Conservation (phyloP, 2,113 vertebrate genomes). For the Boleophthalmus pectinirostris region DNA sequence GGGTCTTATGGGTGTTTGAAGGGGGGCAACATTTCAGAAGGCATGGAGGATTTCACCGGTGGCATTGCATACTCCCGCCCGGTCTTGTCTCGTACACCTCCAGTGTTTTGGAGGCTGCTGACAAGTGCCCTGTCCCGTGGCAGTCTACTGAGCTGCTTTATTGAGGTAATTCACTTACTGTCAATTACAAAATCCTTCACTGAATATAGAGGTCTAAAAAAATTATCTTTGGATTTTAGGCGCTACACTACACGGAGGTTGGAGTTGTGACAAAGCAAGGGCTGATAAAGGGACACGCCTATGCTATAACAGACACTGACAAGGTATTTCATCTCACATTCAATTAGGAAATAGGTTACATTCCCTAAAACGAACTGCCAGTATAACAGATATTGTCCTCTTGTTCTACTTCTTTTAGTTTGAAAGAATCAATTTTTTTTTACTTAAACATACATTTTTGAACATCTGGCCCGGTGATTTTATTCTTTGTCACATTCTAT, state of each 20-base stretch:
- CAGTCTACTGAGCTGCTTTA: constrained; percentile 79
- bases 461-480: too few relatives aligned
- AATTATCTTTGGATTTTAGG: constrained; percentile 49
- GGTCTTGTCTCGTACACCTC: constrained; percentile 63
- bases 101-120: constrained; percentile 74
- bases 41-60: constrained; percentile 84
- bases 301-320: constrained; percentile 76
- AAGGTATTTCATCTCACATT: constrained; percentile 52
- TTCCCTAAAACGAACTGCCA: not conserved
- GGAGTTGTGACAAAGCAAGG: constrained; percentile 71
- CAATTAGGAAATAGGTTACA: not conserved
- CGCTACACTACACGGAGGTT: constrained; percentile 61
- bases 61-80: constrained; percentile 75
- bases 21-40: constrained; percentile 82
- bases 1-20: constrained; percentile 79
- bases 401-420: too few relatives aligned
- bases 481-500: too few relatives aligned
- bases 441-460: too few relatives aligned
- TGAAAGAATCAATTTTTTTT: too few relatives aligned
- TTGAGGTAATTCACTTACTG: constrained; percentile 63
- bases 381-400: too few relatives aligned
- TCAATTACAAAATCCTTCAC: not conserved
- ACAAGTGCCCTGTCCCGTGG: constrained; percentile 65
- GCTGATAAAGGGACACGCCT: constrained; percentile 79
- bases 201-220: not conserved